phyloP scores from a whole-genome alignment of 2,797 vertebrate species.

The Chiloscyllium punctatum region DNA sequence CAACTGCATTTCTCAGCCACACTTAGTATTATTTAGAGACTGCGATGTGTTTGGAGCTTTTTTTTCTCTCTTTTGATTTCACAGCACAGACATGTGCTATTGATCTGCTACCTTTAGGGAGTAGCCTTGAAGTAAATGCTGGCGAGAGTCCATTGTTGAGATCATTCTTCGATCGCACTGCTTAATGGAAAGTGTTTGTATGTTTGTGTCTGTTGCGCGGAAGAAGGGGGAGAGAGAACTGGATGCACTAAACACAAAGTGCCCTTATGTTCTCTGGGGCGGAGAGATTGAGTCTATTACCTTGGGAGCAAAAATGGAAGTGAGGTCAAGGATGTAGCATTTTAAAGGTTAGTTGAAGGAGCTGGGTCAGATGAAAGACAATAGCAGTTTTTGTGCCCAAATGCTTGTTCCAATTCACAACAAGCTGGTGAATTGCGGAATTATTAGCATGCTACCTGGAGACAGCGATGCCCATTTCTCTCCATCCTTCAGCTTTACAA shows the following conservation, averaged over 20 bases:
- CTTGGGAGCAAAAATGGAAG: constrained; percentile 2
- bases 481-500: background rate
- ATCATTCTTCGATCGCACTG: constrained; percentile 1
- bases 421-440: constrained; percentile 1
- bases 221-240: background rate
- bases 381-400: background rate
- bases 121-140: constrained; percentile 19
- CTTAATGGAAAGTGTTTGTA: background rate
- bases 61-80: constrained; percentile 12
- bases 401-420: background rate
- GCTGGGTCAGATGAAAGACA: background rate
- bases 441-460: background rate
- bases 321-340: constrained; percentile 21
- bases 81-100: constrained; percentile 20
- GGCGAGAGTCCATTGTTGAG: constrained; percentile 26
- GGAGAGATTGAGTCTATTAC: background rate
- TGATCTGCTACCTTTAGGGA: constrained; percentile 13
- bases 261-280: background rate
- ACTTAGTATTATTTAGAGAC: constrained; percentile 5
- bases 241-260: background rate
- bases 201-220: background rate
- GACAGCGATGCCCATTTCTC: background rate
- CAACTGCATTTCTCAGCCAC: background rate
- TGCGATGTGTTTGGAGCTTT: constrained; percentile 3
- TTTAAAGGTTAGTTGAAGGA: constrained; percentile 23